These are phyloP conservation scores for Synanthedon andrenaeformis DNA, from an alignment of 2,888 invertebrate genomes.

Conservation along the genomic window DNA sequence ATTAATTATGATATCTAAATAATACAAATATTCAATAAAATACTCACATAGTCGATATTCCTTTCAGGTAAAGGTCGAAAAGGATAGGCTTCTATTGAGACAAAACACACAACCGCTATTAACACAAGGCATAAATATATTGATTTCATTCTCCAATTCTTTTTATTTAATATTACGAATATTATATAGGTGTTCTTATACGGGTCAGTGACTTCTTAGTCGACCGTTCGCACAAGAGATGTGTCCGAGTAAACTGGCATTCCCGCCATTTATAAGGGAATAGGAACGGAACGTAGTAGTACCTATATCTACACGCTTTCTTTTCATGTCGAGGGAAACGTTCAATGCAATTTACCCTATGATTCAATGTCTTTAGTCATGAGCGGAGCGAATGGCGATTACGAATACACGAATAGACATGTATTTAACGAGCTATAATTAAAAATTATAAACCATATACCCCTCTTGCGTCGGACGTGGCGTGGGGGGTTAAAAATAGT, in stretches of 20 bases:
- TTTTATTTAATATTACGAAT: too few species aligned
- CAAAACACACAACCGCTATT: conserved; percentile 23
- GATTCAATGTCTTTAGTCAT: neutral
- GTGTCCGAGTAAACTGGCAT: conserved; percentile 29
- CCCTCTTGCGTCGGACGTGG: too few species aligned
- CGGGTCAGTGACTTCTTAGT: neutral
- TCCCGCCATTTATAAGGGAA: conserved; percentile 46
- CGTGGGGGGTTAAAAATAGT: too few species aligned
- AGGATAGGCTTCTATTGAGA: conserved; percentile 31
- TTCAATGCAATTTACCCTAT: neutral
- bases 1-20: too few species aligned
- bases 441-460: too few species aligned
- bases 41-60: conserved; percentile 57
- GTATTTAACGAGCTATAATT: too few species aligned
- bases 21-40: too few species aligned
- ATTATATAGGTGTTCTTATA: too few species aligned
- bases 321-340: conserved; percentile 17
- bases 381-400: neutral
- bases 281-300: conserved; percentile 9
- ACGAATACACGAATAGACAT: neutral
- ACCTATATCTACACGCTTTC: conserved; percentile 44
- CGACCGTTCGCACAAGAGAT: conserved; percentile 19
- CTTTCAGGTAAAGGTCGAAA: conserved; percentile 19
- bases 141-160: conserved; percentile 29
- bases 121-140: conserved; percentile 27